Evolutionary conservation across 92 coral and sea anemone species (phyloP).

Genomic region (Micromussa lordhowensis): DNA sequence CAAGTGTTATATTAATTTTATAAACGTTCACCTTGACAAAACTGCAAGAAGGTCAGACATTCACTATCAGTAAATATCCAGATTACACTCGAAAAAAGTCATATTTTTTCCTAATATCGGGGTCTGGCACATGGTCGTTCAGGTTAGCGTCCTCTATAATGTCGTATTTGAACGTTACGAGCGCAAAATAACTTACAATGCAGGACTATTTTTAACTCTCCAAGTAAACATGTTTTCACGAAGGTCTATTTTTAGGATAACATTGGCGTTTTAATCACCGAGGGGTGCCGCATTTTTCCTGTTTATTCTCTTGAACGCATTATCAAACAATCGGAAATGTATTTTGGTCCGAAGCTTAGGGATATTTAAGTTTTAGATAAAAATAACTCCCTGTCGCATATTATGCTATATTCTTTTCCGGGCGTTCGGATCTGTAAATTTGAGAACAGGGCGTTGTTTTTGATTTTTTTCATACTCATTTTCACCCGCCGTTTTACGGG

Average conservation of each 20-base stretch:
- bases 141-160: neutral
- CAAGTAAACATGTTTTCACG: neutral
- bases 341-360: slow-evolving; percentile 8
- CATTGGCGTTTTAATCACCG: neutral
- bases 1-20: neutral
- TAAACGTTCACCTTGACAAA: neutral
- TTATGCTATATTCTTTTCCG: too few relatives aligned
- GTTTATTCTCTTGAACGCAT: neutral
- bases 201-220: neutral
- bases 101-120: neutral
- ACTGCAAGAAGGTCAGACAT: neutral
- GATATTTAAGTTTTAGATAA: neutral
- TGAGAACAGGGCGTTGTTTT: too few relatives aligned
- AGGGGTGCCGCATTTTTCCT: neutral
- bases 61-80: neutral
- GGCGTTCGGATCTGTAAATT: too few relatives aligned
- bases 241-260: neutral
- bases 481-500: too few relatives aligned
- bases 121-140: neutral
- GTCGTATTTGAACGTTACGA: neutral
- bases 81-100: neutral
- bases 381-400: neutral
- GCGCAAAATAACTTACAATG: neutral
- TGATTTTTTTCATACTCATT: too few relatives aligned
- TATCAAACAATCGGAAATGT: neutral